phyloP scores from a whole-genome alignment of 1,140 invertebrate genomes.

The Heliothis virescens region DNA sequence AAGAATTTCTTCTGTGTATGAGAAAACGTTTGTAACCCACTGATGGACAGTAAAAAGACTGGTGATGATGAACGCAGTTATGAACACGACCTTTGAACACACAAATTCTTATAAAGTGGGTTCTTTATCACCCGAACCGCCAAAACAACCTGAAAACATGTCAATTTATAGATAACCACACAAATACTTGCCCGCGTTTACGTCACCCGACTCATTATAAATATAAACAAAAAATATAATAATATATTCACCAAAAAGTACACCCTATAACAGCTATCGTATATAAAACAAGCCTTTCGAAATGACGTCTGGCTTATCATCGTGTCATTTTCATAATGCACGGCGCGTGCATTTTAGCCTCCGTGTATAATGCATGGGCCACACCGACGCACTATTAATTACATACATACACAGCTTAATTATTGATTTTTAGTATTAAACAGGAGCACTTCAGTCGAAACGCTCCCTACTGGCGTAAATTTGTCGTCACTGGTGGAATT shows the following conservation, averaged over 20 bases:
- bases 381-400: conserved; percentile 74
- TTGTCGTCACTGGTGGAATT: not conserved
- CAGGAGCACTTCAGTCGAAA: conserved; percentile 61
- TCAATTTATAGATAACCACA: not conserved
- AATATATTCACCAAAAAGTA: not conserved
- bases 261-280: conserved; percentile 13
- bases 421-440: conserved; percentile 83
- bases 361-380: conserved; percentile 71
- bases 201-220: not conserved
- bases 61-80: too few species aligned
- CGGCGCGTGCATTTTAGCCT: conserved; percentile 66
- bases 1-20: too few species aligned
- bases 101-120: too few species aligned
- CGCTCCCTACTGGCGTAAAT: conserved; percentile 61
- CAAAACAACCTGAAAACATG: too few species aligned
- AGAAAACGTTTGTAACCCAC: too few species aligned
- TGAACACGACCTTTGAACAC: too few species aligned
- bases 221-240: not conserved
- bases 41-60: too few species aligned
- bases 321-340: conserved; percentile 81
- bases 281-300: conserved; percentile 45
- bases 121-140: too few species aligned
- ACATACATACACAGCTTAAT: conserved; percentile 79
- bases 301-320: conserved; percentile 68
- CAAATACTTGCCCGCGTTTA: not conserved